Base-by-base conservation (phyloP, 2,888 invertebrate species). In the Busseola fusca region DNA sequence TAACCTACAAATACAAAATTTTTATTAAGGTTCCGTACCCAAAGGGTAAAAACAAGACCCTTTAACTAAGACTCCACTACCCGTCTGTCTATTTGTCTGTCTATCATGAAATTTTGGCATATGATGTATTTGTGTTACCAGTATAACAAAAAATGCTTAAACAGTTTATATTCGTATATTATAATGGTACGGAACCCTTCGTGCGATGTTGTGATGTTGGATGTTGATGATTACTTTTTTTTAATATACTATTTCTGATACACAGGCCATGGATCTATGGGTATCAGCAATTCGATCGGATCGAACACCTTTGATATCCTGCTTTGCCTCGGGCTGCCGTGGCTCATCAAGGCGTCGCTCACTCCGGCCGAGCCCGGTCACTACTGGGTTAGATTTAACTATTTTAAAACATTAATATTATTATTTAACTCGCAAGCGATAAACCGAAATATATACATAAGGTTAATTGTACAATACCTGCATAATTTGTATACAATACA, bases 251-350 rank as follows among this genome's bases (percentile, higher is more conserved):
- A 1, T 52, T 69, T 76, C 5, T 59, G 10, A 62, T 50, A 72
- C 34, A 62, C 92, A 98, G 98, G 98, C 78, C 98, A 98, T 88
- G 98, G 98, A 70, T 98, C 98, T 52, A 98, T 98, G 98, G 98
- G 98, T 30, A 98, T 98, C 84, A 98, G 98, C 91, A 98, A 98
- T 92, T 98, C 98, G 4, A 98, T 98, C 86, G 98, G 98, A 65
- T 98, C 98, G 40, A 98, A 98, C 90, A 98, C 98, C 2, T 98
- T 98, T 90, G 98, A 98, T 90, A 98, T 98, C 82, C 94, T 98
- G n/a, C 93, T 98, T 58, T 98, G 98, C 88, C 95, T 98, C 81
- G 98, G 98, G 18, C 95, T 98, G 14, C 98, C 98, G 7, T 98
- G 98, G 98, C 96, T 98, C 64, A 98, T 98, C 87, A 98, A 98